These are phyloP conservation scores for Tyrophagus putrescentiae DNA, from an alignment of 1,140 invertebrate species.

Conservation along the genomic window DNA sequence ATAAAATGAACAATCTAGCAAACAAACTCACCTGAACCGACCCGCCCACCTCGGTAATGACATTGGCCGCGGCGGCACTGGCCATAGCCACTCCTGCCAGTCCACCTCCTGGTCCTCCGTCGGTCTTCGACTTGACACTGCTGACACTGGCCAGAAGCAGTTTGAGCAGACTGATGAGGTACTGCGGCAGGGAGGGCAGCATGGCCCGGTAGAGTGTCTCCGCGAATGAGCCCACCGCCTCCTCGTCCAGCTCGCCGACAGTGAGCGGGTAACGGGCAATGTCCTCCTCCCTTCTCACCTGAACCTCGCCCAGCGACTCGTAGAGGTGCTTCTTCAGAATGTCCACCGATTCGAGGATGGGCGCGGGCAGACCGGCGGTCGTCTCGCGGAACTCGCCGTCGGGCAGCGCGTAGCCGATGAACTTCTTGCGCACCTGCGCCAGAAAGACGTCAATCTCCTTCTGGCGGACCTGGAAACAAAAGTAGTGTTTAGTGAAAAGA, in stretches of 20 bases:
- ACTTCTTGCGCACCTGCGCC: conserved; percentile 77
- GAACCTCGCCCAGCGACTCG: conserved; percentile 38
- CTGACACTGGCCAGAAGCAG: conserved; percentile 91
- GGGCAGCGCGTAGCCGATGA: conserved; percentile 77
- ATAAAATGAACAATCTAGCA: no score
- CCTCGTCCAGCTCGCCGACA: conserved; percentile 16
- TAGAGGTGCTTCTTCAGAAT: conserved; percentile 57
- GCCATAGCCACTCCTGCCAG: background rate
- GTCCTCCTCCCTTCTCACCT: conserved; percentile 40
- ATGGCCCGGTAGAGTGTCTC: conserved; percentile 82
- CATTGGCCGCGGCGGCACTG: background rate
- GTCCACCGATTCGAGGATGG: conserved; percentile 84
- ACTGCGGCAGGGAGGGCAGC: conserved; percentile 80
- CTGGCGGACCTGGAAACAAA: no score
- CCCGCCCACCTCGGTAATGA: conserved; percentile 5
- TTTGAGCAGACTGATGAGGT: conserved; percentile 92
- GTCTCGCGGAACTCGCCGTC: conserved; percentile 53
- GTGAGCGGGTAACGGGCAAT: conserved; percentile 40
- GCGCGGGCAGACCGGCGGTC: conserved; percentile 76
- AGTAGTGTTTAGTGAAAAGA: no score
- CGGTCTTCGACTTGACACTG: conserved; percentile 92
- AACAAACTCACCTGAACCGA: no score
- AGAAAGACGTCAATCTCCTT: conserved; percentile 82
- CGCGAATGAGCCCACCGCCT: conserved; percentile 41
- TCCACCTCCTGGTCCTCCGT: conserved; percentile 49